These are phyloP conservation scores for Hypsibius dujardini DNA, from an alignment of 1,140 invertebrate genomes.

Conservation along the genomic window DNA sequence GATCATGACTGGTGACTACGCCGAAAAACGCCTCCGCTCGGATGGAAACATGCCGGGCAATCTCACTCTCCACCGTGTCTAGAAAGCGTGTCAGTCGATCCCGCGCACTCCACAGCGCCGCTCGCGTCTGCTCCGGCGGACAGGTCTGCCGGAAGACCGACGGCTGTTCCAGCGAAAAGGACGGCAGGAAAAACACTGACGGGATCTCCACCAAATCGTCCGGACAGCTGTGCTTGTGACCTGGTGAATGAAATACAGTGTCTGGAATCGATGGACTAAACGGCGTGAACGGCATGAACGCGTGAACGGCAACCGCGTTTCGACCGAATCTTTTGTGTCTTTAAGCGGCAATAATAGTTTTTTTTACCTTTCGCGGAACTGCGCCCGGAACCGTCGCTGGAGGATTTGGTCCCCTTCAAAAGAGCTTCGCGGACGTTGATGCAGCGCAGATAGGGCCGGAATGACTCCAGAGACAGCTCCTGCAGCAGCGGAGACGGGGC, in stretches of 20 bases:
- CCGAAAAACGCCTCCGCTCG: conserved; percentile 90
- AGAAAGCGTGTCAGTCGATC: conserved; percentile 59
- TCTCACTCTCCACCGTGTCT: conserved; percentile 83
- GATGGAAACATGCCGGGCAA: conserved; percentile 82
- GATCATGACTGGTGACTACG: conserved; percentile 85
- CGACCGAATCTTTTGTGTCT: no score
- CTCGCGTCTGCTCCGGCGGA: conserved; percentile 26
- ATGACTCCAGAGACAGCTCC: conserved; percentile 61
- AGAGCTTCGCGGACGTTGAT: conserved; percentile 10
- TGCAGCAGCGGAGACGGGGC: conserved; percentile 59
- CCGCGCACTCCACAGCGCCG: conserved; percentile 22
- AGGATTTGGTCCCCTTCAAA: neutral
- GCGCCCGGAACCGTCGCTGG: neutral
- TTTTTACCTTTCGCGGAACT: neutral
- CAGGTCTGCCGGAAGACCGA: conserved; percentile 19
- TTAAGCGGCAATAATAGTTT: no score
- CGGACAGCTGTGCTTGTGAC: no score
- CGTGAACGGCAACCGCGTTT: no score
- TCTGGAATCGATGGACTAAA: no score
- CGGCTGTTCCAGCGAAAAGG: neutral
- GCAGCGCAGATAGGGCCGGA: conserved; percentile 55
- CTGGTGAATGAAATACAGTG: no score
- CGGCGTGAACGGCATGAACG: neutral
- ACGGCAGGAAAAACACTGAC: neutral
- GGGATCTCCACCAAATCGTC: conserved; percentile 22